These are phyloP conservation scores for Melanotaenia nigrans DNA, from an alignment of 2,797 vertebrate genomes.

Conservation along the genomic window DNA sequence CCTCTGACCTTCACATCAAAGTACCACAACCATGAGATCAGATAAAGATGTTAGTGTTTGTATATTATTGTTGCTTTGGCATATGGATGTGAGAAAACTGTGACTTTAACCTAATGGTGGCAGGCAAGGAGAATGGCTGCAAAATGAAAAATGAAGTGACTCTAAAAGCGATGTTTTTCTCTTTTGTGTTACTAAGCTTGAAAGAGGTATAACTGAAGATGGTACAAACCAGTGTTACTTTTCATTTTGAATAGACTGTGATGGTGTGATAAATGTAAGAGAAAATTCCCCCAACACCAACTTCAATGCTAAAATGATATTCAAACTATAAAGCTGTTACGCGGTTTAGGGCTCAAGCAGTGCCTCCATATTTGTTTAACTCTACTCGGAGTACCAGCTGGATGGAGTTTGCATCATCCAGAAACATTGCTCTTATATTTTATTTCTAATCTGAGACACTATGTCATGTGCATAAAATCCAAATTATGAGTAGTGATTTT, in stretches of 20 bases:
- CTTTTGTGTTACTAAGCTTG: slow-evolving; percentile 19
- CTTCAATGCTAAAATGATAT: slow-evolving; percentile 40
- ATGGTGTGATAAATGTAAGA: slow-evolving; percentile 26
- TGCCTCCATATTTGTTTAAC: slow-evolving; percentile 30
- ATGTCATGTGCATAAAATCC: neutral
- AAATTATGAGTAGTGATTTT: neutral
- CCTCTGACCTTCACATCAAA: slow-evolving; percentile 47
- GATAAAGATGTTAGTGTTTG: slow-evolving; percentile 41
- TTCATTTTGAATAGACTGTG: slow-evolving; percentile 41
- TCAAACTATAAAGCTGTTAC: slow-evolving; percentile 29
- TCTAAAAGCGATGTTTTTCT: slow-evolving; percentile 44
- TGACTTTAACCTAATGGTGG: slow-evolving; percentile 3
- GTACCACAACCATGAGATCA: slow-evolving; percentile 28
- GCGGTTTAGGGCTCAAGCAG: slow-evolving; percentile 6
- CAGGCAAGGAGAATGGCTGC: slow-evolving; percentile 12
- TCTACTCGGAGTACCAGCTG: slow-evolving; percentile 13
- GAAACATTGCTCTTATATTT: slow-evolving; percentile 4
- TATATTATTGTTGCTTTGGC: slow-evolving; percentile 27
- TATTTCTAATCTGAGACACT: slow-evolving; percentile 12
- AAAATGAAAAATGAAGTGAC: slow-evolving; percentile 46
- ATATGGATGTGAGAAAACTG: slow-evolving; percentile 18
- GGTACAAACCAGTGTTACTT: slow-evolving; percentile 37
- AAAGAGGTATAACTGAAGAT: too few relatives aligned
- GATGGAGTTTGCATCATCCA: slow-evolving; percentile 19
- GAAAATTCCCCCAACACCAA: slow-evolving; percentile 33